Base-by-base conservation (phyloP, 2,888 invertebrate genomes). In the Caenorhabditis macrosperma region DNA sequence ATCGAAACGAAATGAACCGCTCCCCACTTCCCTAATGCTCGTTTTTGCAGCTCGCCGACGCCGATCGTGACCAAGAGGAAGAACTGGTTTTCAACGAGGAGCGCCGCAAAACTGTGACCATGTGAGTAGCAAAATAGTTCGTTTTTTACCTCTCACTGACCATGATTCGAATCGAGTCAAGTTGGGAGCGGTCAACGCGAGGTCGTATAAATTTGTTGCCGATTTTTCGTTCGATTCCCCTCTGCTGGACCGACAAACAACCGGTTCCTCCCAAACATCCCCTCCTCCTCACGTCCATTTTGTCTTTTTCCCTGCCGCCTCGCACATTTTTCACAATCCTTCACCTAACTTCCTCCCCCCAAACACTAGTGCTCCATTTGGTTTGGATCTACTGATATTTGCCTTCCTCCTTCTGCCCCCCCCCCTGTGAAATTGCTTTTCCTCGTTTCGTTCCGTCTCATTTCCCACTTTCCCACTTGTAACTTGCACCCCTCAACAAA, bases 51-150 rank as follows among this genome's bases (percentile, higher is more conserved):
- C 75, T 71, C 44, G 69, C 68, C 67, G 84, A 84, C 64, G 81
- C 82, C 22, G 85, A 85, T 72, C 82, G 85, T 41, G 85, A 83
- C 57, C 83, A 85, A 68, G 81, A 83, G 41, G 85, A 85, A 63
- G 85, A 83, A 71, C 59, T 82, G 52, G 85, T 85, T 38, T 85
- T 83, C 81, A 81, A 85, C 76, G 85, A 85, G 44, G 82, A 85
- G 64, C 68, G 84, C 61, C 78, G 84, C 38, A 84, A 82, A 68
- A 84, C 84, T 41, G 77, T 84, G 50, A 82, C 78, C 60, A 82
- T 84, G 84, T 84, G 78, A 81, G 84, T 81, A 15, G 59, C 28
- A n/a, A n/a, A n/a, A n/a, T n/a, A n/a, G n/a, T n/a, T n/a, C 28
- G 44, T 63, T 55, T 63, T n/a, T 55, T 24, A 7, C n/a, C 52